Percentiles rank a stretch among this genome's conserved stretches.
These are phyloP conservation scores for Callimorpha dominula DNA, from an alignment of 2,888 invertebrate genomes.

Conservation along the genomic window DNA sequence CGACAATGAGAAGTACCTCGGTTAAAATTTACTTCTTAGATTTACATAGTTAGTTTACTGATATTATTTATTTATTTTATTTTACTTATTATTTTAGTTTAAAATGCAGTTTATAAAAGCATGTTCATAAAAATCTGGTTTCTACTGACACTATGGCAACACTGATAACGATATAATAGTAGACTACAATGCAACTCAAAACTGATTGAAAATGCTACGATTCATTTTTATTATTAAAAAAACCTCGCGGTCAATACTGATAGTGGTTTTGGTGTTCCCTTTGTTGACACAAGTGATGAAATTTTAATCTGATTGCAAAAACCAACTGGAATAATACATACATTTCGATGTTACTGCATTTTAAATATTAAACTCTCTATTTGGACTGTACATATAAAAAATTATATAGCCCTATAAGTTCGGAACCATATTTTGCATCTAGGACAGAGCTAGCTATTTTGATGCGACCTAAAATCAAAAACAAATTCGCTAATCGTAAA, in stretches of 20 bases:
- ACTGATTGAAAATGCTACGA: not conserved
- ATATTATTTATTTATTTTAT: no score
- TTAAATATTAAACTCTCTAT: not conserved
- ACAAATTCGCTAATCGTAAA: no score
- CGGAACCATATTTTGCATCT: not conserved
- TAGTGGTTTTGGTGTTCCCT: slow-evolving; percentile 10
- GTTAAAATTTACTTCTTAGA: no score
- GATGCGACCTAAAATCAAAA: no score
- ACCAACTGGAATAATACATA: not conserved
- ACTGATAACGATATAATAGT: not conserved
- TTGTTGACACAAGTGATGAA: slow-evolving; percentile 18
- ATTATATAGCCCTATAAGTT: not conserved
- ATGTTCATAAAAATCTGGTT: no score
- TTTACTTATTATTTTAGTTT: no score
- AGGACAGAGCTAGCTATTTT: not conserved
- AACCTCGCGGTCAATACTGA: slow-evolving; percentile 13
- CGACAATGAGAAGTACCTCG: no score
- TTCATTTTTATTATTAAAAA: not conserved
- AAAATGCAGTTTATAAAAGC: no score
- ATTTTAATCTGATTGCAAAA: slow-evolving; percentile 12
- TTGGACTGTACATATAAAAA: not conserved
- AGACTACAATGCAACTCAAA: not conserved
- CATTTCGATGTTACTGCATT: not conserved
- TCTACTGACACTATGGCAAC: no score
- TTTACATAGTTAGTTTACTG: no score